Evolutionary conservation across 2,888 invertebrate genomes (phyloP).

Genomic region (Lithophane semibrunnea): DNA sequence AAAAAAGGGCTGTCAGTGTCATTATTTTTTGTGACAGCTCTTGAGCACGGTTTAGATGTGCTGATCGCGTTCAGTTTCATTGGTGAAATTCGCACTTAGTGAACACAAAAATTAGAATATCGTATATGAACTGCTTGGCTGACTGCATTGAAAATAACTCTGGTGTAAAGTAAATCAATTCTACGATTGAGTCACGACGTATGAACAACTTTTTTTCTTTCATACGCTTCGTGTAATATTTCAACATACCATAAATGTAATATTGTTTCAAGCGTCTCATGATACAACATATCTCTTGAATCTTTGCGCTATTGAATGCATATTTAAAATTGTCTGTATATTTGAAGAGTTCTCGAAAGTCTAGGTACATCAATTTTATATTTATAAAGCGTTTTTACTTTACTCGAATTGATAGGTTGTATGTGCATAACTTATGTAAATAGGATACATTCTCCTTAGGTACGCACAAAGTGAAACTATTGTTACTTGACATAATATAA

Average conservation of each 20-base stretch:
- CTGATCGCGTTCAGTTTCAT: too few relatives aligned
- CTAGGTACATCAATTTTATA: constrained; percentile 9
- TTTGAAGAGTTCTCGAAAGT: constrained; percentile 13
- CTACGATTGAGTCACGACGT: too few relatives aligned
- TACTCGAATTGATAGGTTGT: constrained; percentile 3
- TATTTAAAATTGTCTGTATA: background rate
- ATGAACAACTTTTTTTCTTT: background rate
- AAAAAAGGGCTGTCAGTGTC: too few relatives aligned
- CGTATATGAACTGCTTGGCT: background rate
- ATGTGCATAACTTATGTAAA: background rate
- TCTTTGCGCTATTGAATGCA: constrained; percentile 2
- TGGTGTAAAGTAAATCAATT: background rate
- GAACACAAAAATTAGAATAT: background rate
- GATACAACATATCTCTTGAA: background rate
- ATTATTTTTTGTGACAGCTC: too few relatives aligned
- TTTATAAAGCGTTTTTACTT: constrained; percentile 18
- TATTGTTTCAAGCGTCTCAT: constrained; percentile 12
- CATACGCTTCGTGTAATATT: background rate
- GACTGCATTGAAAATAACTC: background rate
- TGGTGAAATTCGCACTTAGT: too few relatives aligned
- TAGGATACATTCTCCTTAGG: background rate
- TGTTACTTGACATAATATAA: background rate
- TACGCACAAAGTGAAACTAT: constrained; percentile 2
- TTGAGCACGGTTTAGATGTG: too few relatives aligned
- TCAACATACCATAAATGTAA: background rate